A percentile compares a stretch with the other conserved stretches of the same genome.
Evolutionary conservation across 2,888 invertebrate genomes (phyloP).

Genomic region (Elgonia sp.): DNA sequence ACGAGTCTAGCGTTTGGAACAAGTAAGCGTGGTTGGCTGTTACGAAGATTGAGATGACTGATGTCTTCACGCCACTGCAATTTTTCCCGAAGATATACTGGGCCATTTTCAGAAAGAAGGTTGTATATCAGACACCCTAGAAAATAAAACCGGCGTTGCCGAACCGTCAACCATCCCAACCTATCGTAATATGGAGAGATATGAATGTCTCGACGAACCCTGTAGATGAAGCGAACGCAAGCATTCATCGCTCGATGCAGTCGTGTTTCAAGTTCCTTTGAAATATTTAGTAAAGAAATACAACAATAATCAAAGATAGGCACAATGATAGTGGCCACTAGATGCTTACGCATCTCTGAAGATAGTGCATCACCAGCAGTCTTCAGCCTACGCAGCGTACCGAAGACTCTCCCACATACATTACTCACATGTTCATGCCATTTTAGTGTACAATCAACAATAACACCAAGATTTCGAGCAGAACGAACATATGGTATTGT

Average conservation of each 20-base stretch:
- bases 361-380: not conserved
- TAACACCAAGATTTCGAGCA: too few relatives aligned
- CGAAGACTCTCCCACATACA: constrained; percentile 6
- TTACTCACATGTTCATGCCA: not conserved
- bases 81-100: not conserved
- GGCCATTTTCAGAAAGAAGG: not conserved
- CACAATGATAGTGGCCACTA: not conserved
- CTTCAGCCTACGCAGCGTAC: constrained; percentile 3
- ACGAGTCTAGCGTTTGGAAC: not conserved
- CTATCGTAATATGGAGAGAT: constrained; percentile 14
- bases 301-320: constrained; percentile 18
- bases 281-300: not conserved
- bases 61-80: not conserved
- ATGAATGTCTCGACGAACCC: not conserved
- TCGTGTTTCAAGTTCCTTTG: not conserved
- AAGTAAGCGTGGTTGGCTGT: not conserved
- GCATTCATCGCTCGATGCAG: constrained; percentile 33
- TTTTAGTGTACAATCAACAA: not conserved
- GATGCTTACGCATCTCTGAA: not conserved
- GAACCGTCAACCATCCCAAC: constrained; percentile 23
- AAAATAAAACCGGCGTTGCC: constrained; percentile 23
- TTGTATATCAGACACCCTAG: constrained; percentile 6
- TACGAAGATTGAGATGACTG: not conserved
- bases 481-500: not conserved
- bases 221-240: constrained; percentile 16